These are phyloP conservation scores for Drosophila anomalata DNA, from an alignment of 2,888 invertebrate genomes.

Conservation along the genomic window DNA sequence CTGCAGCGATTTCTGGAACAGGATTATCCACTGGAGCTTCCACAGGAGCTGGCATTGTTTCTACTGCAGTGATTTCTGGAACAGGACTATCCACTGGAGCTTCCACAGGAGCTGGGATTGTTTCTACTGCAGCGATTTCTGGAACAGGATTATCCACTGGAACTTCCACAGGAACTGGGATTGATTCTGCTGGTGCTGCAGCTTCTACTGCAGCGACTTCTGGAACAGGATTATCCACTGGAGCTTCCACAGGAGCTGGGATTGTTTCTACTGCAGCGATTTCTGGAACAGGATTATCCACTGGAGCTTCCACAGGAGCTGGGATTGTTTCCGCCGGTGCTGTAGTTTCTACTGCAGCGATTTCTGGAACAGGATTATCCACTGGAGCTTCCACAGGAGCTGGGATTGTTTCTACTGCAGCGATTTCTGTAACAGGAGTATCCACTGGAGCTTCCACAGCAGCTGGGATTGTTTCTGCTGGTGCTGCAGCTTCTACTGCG, in stretches of 20 bases:
- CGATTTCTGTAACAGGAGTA: not conserved
- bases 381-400: too few relatives aligned
- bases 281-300: too few relatives aligned
- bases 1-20: too few relatives aligned
- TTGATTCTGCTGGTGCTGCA: not conserved
- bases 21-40: not conserved
- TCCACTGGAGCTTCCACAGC: too few relatives aligned
- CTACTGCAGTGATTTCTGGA: not conserved
- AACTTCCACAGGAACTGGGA: not conserved
- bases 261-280: not conserved
- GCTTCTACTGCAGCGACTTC: not conserved
- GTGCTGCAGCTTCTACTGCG: not conserved
- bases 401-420: too few relatives aligned
- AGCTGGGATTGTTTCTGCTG: not conserved
- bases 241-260: not conserved
- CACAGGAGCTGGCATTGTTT: not conserved
- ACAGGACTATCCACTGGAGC: not conserved
- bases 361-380: too few relatives aligned
- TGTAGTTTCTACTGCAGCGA: too few relatives aligned
- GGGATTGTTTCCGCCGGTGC: too few relatives aligned
- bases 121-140: not conserved
- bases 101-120: not conserved
- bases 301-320: too few relatives aligned
- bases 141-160: not conserved
- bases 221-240: not conserved